Conservation (phyloP, 2,797 vertebrate species). For the Cirrhinus mrigala region DNA sequence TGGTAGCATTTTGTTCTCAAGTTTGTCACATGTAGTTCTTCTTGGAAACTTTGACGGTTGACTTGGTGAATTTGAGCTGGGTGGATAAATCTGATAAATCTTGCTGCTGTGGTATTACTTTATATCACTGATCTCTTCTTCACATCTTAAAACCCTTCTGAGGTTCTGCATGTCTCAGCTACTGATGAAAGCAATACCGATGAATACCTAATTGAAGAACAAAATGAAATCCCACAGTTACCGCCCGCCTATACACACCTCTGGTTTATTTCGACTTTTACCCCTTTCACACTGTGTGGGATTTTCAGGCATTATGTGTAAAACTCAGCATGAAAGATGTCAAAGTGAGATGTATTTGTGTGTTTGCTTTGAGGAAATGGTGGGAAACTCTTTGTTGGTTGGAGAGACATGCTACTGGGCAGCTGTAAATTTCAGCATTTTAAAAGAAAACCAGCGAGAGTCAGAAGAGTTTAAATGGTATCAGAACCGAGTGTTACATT, state of each 20-base stretch:
- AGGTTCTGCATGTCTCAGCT: neutral
- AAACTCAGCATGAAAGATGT: neutral
- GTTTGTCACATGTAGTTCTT: neutral
- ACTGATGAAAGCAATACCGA: neutral
- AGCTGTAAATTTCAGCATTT: conserved; percentile 46
- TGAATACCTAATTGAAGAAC: too few species aligned
- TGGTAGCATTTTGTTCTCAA: neutral
- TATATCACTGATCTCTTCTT: neutral
- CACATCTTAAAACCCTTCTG: neutral
- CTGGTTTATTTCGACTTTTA: neutral
- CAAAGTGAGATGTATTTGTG: neutral
- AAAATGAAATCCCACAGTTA: neutral
- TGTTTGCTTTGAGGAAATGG: neutral
- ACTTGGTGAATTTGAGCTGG: neutral
- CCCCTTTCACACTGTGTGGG: neutral
- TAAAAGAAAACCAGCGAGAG: conserved; percentile 27
- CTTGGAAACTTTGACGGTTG: neutral
- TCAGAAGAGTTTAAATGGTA: neutral
- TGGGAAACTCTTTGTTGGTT: neutral
- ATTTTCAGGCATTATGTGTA: neutral
- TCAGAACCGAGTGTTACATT: too few species aligned
- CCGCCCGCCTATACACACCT: neutral
- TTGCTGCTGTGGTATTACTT: conserved; percentile 22
- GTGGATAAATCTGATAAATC: neutral
- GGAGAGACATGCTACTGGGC: conserved; percentile 37